Evolutionary conservation across 2,113 vertebrate species (phyloP), one percentile per base, ranked within the genome.

Genomic region (Stigmatopora nigra): DNA sequence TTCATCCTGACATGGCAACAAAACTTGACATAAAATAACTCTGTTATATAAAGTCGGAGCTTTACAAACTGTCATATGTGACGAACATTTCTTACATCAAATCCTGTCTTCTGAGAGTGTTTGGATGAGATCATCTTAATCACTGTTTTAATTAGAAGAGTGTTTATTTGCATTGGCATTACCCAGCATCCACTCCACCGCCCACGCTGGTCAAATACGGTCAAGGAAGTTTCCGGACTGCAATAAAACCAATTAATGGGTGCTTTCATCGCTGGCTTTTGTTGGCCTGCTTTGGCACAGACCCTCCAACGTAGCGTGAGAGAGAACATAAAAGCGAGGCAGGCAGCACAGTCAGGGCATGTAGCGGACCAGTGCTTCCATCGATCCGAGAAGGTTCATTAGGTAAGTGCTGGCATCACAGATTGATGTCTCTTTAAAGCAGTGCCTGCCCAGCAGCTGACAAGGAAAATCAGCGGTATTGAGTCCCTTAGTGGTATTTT

Each of bases 401-500:
- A 96, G 92, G 94, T 95, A 94, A 93, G 94, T 94, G 93, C 93
- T 96, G 94, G 95, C 94, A 97, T 94, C 92, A 94, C 84, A 92
- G 94, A 97, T 93, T 94, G 95, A 99, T 96, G 94, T 94, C 93
- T 97, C 94, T 96, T 96, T 96, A 97, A 96, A 95, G 91, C 93
- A 94, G 92, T 92, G 91, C 90, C 90, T 91, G 87, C 87, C 86
- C 74, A 90, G 85, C 87, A 92, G 89, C 91, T 89, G 86, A 92
- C 91, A 88, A 80, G 82, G 91, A 91, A 92, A 95, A 94, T 97
- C 92, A 93, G 89, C 94, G 93, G 89, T 96, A 96, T 97, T 84
- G 94, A 86, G 91, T 92, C 59, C 65, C 59, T 72, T 63, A 81
- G 77, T 77, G 74, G 61, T 88, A 78, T 90, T 89, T 91, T 89